These are phyloP conservation scores for Lophura nycthemera DNA, from an alignment of 2,113 vertebrate genomes.

Conservation along the genomic window DNA sequence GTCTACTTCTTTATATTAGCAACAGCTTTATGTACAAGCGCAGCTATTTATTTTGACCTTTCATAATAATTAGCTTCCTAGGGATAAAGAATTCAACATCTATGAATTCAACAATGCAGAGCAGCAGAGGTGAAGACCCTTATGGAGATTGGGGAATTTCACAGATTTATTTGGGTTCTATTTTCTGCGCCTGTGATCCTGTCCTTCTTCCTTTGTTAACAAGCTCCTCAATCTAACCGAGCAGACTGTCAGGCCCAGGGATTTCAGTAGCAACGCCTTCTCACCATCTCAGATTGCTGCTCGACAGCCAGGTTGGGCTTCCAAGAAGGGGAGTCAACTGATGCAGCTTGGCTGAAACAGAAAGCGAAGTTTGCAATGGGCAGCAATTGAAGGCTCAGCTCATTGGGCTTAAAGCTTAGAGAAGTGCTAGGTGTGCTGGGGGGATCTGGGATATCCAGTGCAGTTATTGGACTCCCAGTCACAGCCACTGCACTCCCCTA, in stretches of 20 bases:
- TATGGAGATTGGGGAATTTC: slow-evolving; percentile 27
- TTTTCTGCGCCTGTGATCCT: not conserved
- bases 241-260: not conserved
- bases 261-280: not conserved
- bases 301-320: not conserved
- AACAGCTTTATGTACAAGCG: slow-evolving; percentile 34
- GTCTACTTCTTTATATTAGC: slow-evolving; percentile 55
- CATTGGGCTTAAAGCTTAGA: not conserved
- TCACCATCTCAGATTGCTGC: accelerated
- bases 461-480: not conserved
- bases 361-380: not conserved
- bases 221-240: not conserved
- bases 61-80: slow-evolving; percentile 68
- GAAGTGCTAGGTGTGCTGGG: not conserved
- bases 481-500: not conserved
- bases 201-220: not conserved
- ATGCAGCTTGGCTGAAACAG: not conserved
- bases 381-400: not conserved
- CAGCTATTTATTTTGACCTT: slow-evolving; percentile 69
- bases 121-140: slow-evolving; percentile 49
- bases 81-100: slow-evolving; percentile 49
- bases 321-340: not conserved
- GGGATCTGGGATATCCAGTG: not conserved
- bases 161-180: not conserved
- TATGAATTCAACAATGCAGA: slow-evolving; percentile 40